These are phyloP conservation scores for Parnassius mnemosyne DNA, from an alignment of 2,888 invertebrate genomes.

Conservation along the genomic window DNA sequence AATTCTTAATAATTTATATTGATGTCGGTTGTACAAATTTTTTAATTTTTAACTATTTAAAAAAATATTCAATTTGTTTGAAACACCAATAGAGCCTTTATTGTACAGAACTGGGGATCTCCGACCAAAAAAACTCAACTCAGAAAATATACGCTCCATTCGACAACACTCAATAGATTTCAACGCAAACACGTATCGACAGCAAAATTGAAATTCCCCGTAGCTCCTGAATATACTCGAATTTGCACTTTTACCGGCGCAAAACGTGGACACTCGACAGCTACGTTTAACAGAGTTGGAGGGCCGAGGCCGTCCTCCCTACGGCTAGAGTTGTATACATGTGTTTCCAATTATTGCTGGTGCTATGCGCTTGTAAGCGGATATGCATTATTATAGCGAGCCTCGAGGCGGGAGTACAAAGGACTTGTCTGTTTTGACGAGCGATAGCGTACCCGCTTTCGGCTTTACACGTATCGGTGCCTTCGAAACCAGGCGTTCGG, in stretches of 20 bases:
- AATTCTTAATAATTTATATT: too few species aligned
- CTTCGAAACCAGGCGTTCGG: constrained; percentile 3
- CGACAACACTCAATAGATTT: constrained; percentile 20
- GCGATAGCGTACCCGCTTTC: neutral
- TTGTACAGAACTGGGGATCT: constrained; percentile 12
- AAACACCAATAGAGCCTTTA: constrained; percentile 18
- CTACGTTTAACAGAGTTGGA: neutral
- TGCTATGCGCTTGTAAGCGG: constrained; percentile 45
- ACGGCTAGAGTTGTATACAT: constrained; percentile 38
- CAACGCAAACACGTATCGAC: constrained; percentile 17
- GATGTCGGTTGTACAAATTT: too few species aligned
- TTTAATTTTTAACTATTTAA: too few species aligned
- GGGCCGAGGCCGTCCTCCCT: constrained; percentile 8
- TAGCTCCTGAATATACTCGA: constrained; percentile 15
- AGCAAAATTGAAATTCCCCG: constrained; percentile 20
- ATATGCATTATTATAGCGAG: constrained; percentile 41
- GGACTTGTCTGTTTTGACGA: constrained; percentile 9
- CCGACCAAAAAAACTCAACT: constrained; percentile 3
- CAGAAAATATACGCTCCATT: constrained; percentile 7
- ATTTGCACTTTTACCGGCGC: constrained; percentile 25
- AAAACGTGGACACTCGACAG: neutral
- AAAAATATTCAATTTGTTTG: neutral
- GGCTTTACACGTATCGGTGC: neutral
- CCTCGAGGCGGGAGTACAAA: constrained; percentile 24
- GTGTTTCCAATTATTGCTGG: constrained; percentile 58